Evolutionary conservation across 1,140 invertebrate species (phyloP).

Genomic region (Zaprionus camerounensis): DNA sequence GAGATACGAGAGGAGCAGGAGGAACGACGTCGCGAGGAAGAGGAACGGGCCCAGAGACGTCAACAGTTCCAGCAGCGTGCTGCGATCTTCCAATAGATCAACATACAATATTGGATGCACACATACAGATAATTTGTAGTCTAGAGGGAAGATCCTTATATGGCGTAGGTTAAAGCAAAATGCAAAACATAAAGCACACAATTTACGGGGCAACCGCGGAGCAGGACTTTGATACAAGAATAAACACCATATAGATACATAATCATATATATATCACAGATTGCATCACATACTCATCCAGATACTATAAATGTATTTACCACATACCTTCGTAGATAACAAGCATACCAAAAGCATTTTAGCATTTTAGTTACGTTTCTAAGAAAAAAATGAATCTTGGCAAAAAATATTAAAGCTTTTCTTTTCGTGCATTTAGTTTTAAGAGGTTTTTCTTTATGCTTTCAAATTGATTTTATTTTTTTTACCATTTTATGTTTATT

Average conservation of each 20-base stretch:
- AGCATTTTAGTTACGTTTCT: slow-evolving; percentile 55
- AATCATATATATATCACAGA: slow-evolving; percentile 33
- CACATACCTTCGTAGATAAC: slow-evolving; percentile 36
- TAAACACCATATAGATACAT: slow-evolving; percentile 48
- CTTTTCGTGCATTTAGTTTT: slow-evolving; percentile 36
- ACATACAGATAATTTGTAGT: slow-evolving; percentile 52
- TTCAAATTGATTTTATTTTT: slow-evolving; percentile 13
- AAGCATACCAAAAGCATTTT: slow-evolving; percentile 74
- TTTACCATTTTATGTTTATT: slow-evolving; percentile 27
- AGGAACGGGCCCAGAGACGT: slow-evolving; percentile 90
- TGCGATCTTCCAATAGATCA: slow-evolving; percentile 88
- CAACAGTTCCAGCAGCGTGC: slow-evolving; percentile 93
- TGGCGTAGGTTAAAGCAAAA: slow-evolving; percentile 75
- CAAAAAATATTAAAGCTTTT: slow-evolving; percentile 3
- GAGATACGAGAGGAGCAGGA: slow-evolving; percentile 95
- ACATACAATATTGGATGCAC: background rate
- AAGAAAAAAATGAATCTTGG: slow-evolving; percentile 13
- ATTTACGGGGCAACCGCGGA: slow-evolving; percentile 14
- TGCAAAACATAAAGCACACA: slow-evolving; percentile 35
- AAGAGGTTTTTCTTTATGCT: slow-evolving; percentile 27
- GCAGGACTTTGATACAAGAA: slow-evolving; percentile 58
- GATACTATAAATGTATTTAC: slow-evolving; percentile 41
- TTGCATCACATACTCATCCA: slow-evolving; percentile 38
- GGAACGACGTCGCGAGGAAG: slow-evolving; percentile 90
- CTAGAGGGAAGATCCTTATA: slow-evolving; percentile 61